Evolutionary conservation across 35 echinoderm and acorn worm genomes (phyloP).

Genomic region (Ptychodera flava): DNA sequence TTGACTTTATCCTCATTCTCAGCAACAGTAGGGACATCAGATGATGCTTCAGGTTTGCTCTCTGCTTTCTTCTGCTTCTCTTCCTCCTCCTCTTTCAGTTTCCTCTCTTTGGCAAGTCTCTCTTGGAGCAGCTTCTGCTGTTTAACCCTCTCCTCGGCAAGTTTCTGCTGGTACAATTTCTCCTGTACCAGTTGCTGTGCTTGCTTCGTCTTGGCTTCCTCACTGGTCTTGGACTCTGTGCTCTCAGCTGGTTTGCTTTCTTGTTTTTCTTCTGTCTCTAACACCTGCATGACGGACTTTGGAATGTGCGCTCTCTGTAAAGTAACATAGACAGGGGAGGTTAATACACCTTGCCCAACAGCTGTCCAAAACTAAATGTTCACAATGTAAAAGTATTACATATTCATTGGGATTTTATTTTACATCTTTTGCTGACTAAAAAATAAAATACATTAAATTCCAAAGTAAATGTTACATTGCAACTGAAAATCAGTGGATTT

Average conservation of each 20-base stretch:
- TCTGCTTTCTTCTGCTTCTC: slow-evolving; percentile 35
- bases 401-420: background rate
- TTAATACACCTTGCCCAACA: background rate
- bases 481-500: background rate
- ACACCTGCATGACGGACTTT: slow-evolving; percentile 50
- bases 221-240: background rate
- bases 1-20: background rate
- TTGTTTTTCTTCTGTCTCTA: slow-evolving; percentile 52
- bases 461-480: background rate
- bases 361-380: background rate
- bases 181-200: background rate
- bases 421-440: background rate
- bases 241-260: background rate
- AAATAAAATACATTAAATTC: background rate
- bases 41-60: background rate
- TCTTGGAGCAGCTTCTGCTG: slow-evolving; percentile 20
- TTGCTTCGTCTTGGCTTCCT: background rate
- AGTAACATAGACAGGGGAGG: background rate
- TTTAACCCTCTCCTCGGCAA: background rate
- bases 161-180: background rate
- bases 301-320: slow-evolving; percentile 89
- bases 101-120: background rate
- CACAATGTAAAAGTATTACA: background rate
- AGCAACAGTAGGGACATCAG: too few species aligned
- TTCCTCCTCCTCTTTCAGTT: slow-evolving; percentile 18